Evolutionary conservation across 2,113 vertebrate genomes (phyloP), one percentile per base, ranked within the genome.

Genomic region (Pteronura brasiliensis): DNA sequence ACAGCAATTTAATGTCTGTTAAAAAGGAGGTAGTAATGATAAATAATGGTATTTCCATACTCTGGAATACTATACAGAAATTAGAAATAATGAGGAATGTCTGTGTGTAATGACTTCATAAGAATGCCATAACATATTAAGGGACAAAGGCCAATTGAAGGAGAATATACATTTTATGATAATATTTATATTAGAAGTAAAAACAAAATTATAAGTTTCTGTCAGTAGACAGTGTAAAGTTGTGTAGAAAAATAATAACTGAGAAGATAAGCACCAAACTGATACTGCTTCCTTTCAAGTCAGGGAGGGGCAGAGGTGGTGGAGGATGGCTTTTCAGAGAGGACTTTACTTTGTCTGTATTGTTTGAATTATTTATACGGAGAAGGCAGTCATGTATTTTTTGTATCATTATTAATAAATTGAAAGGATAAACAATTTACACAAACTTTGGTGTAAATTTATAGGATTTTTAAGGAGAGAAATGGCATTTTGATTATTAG

Each of bases 401-500:
- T 74, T 39, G 29, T 74, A 52, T 67, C 18, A 42, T 83, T 42
- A 59, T 79, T 90, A 96, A 81, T 55, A 61, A 71, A 25, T 18
- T 79, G 36, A 90, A 89, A 74, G 87, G 29, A 87, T 89, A 67
- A 89, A 57, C 72, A 49, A 44, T 47, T 72, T 91, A 81, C 9
- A 61, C 57, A 96, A 81, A 83, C 1, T 5, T 63, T 20, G 21
- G 20, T 83, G 2, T 88, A 69, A 72, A 77, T 65, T 81, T 57
- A 63, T 74, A 42, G 39, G 23, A 67, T 13, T 72, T 84, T 86
- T 11, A 44, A 59, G 13, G 23, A 89, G 27, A 31, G 11, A 95
- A 83, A 93, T 93, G 15, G 18, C 27, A 82, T 93, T 95, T 59
- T 80, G 77, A 93, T 81, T 90, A 23, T 85, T 93, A 89, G 86